These are phyloP conservation scores for Octonoba sinensis DNA, from an alignment of 2,888 invertebrate genomes.

Conservation along the genomic window DNA sequence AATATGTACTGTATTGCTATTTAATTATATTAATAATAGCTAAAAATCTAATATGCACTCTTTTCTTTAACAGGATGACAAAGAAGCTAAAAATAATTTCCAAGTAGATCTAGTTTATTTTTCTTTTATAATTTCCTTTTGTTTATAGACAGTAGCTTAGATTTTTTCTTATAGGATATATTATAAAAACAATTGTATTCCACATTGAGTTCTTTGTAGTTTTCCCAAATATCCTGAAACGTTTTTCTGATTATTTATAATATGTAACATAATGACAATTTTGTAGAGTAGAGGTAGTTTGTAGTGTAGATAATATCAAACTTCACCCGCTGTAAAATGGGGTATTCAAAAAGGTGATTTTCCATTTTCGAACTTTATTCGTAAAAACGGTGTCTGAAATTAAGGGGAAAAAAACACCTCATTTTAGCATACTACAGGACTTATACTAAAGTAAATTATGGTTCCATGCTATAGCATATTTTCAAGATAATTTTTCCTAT, in stretches of 20 bases:
- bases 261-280: not conserved
- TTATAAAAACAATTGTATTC: not conserved
- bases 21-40: too few species aligned
- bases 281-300: constrained; percentile 8
- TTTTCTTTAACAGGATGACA: constrained; percentile 53
- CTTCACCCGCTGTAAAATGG: constrained; percentile 12
- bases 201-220: not conserved
- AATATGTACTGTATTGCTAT: too few species aligned
- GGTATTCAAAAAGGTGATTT: too few species aligned
- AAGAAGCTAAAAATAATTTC: constrained; percentile 23
- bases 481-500: too few species aligned
- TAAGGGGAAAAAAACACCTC: too few species aligned
- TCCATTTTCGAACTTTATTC: too few species aligned
- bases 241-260: not conserved
- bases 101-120: constrained; percentile 48
- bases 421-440: too few species aligned
- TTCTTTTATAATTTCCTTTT: constrained; percentile 17
- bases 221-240: not conserved
- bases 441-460: too few species aligned
- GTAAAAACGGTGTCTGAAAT: too few species aligned
- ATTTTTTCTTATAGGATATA: constrained; percentile 10
- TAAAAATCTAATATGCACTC: not conserved
- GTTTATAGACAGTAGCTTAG: constrained; percentile 6
- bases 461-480: too few species aligned
- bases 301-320: constrained; percentile 10